These are phyloP conservation scores for Muraenolepis orangiensis DNA, from an alignment of 2,797 vertebrate genomes.

Conservation along the genomic window DNA sequence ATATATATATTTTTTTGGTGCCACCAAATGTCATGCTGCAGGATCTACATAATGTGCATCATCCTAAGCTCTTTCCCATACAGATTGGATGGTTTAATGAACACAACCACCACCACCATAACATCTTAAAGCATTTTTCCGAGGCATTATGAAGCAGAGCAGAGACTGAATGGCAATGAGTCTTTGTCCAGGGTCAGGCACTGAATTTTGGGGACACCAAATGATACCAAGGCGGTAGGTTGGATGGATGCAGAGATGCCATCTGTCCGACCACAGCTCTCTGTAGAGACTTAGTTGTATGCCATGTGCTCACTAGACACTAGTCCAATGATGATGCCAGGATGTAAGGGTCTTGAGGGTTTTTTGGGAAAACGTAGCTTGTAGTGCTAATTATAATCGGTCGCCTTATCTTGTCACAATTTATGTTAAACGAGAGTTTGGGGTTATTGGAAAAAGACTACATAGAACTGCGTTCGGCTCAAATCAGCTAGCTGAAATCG, in stretches of 20 bases:
- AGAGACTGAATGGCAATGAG: not conserved
- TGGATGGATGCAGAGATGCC: not conserved
- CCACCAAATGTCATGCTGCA: not conserved
- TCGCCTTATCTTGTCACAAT: not conserved
- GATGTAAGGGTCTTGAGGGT: not conserved
- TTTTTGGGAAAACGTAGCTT: not conserved
- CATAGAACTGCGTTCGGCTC: not conserved
- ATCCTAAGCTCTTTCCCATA: not conserved
- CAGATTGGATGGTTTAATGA: not conserved
- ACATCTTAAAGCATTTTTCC: not conserved
- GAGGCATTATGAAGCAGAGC: not conserved
- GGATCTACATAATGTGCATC: not conserved
- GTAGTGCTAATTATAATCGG: not conserved
- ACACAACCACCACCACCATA: not conserved
- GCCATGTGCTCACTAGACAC: not conserved
- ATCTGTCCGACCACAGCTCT: not conserved
- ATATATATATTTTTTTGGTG: not conserved
- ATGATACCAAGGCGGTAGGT: not conserved
- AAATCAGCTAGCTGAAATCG: not conserved
- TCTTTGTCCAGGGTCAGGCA: not conserved
- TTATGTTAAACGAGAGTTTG: not conserved
- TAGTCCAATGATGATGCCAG: not conserved
- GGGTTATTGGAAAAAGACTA: not conserved
- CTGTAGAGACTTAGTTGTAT: not conserved
- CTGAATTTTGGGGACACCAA: not conserved